Conservation (phyloP, 1,140 invertebrate genomes). For the Papilio dardanus region DNA sequence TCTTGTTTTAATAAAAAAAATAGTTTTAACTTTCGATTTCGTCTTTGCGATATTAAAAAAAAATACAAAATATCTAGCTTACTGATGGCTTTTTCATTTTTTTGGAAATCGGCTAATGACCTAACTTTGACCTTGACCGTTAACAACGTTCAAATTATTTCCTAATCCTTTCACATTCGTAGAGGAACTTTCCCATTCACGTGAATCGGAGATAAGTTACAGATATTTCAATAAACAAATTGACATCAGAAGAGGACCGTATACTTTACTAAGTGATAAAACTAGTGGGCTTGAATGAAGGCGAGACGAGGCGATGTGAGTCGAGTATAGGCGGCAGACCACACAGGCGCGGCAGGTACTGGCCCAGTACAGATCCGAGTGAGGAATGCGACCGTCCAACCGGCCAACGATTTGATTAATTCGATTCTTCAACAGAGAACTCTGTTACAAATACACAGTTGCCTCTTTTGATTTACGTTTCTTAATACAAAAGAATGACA, state of each 20-base stretch:
- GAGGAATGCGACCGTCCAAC: slow-evolving; percentile 34
- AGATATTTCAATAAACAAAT: slow-evolving; percentile 23
- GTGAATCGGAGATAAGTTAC: not conserved
- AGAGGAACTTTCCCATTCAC: slow-evolving; percentile 6
- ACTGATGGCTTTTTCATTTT: too few species aligned
- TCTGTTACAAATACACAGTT: slow-evolving; percentile 19
- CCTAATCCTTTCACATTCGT: too few species aligned
- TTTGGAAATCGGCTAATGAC: too few species aligned
- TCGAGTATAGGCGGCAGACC: slow-evolving; percentile 56
- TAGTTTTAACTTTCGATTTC: too few species aligned
- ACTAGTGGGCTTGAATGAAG: slow-evolving; percentile 28
- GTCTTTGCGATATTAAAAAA: too few species aligned
- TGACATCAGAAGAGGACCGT: not conserved
- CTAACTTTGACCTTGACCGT: too few species aligned
- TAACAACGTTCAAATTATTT: too few species aligned
- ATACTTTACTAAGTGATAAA: slow-evolving; percentile 30
- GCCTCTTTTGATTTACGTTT: slow-evolving; percentile 13
- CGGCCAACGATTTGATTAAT: slow-evolving; percentile 50
- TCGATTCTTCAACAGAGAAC: slow-evolving; percentile 21
- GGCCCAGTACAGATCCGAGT: slow-evolving; percentile 23
- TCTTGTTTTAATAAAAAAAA: too few species aligned
- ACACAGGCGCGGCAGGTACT: slow-evolving; percentile 60
- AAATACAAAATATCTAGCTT: too few species aligned
- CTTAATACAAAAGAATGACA: not conserved
- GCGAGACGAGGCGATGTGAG: slow-evolving; percentile 34